Percentiles rank a stretch among this genome's conserved stretches.
These are phyloP conservation scores for Pinctada fucata DNA, from an alignment of 2,888 invertebrate genomes.

Conservation along the genomic window DNA sequence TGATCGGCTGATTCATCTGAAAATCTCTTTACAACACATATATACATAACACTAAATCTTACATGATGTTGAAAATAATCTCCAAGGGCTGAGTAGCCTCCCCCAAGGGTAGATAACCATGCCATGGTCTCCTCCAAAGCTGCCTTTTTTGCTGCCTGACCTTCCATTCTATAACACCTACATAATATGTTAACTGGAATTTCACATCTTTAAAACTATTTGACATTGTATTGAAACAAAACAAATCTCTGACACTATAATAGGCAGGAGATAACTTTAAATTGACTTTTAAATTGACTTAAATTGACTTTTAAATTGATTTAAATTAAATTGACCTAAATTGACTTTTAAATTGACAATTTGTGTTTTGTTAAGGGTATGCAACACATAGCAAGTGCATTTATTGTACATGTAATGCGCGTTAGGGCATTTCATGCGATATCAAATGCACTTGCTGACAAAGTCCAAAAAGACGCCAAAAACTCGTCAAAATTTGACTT, in stretches of 20 bases:
- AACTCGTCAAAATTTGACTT: too few relatives aligned
- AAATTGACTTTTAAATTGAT: neutral
- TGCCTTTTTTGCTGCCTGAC: slow-evolving; percentile 52
- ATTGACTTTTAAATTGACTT: neutral
- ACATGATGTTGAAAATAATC: slow-evolving; percentile 89
- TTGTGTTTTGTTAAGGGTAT: too few relatives aligned
- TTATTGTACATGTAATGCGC: too few relatives aligned
- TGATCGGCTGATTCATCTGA: too few relatives aligned
- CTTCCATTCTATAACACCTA: slow-evolving; percentile 59
- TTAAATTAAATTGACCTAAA: neutral
- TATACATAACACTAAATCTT: too few relatives aligned
- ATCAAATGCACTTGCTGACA: too few relatives aligned
- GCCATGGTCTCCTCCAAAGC: slow-evolving; percentile 81
- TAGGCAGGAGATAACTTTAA: neutral
- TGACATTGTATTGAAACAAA: neutral
- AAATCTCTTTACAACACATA: too few relatives aligned
- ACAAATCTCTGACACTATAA: neutral
- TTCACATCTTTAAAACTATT: neutral
- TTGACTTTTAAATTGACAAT: too few relatives aligned
- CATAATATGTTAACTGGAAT: too few relatives aligned
- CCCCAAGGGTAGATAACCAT: slow-evolving; percentile 97
- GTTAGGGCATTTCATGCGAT: too few relatives aligned
- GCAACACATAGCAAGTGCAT: too few relatives aligned
- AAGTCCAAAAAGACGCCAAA: too few relatives aligned
- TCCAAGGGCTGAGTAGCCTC: slow-evolving; percentile 96